Base-by-base conservation (phyloP, 2,797 vertebrate genomes). In the Pseudochromis fuscus region DNA sequence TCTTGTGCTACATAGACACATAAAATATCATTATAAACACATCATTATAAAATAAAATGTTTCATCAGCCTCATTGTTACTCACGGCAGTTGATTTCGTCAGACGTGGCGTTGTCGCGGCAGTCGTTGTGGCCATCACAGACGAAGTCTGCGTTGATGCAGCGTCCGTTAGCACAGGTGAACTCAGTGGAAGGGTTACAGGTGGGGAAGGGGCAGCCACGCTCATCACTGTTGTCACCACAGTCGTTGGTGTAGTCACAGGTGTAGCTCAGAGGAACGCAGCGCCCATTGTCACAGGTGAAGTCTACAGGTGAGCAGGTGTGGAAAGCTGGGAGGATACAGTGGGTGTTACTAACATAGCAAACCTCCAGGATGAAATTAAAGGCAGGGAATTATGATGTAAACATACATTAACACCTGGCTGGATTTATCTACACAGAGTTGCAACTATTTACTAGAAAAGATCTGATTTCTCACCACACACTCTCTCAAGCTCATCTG, bases 51-150 rank as follows among this genome's bases (percentile, higher is more conserved):
- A 59, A 48, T 67, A 21, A 59, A 58, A 24, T 40, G 51, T 19
- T 30, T 28, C 11, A 37, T 48, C 7, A 23, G 21, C 10, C 11
- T 3, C 2, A 23, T 53, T 9, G 9, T 18, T 50, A 96, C 97
- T 97, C 93, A 98, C 96, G 94, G 84, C 97, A 98, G 69, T 96
- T 96, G 78, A 91, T 95, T 91, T 98, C 97, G 52, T 98, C 97
- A 1, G 97, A 96, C 8, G 95, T 96, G 79, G 87, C 79, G n/a
- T 96, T 96, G 84, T 98, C 97, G 0, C 84, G 78, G 90, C 97
- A 98, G 92, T 98, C 94, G 56, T 96, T 96, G 46, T 90, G 71
- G 33, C 96, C 96, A 1, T 98, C 94, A 74, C 97, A 98, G 74
- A 98, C 95, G 0, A 93, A 95, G 5, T 82, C 78, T 0, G 91